Evolutionary conservation across 2,888 invertebrate species (phyloP).

Genomic region (Plebejus anna): DNA sequence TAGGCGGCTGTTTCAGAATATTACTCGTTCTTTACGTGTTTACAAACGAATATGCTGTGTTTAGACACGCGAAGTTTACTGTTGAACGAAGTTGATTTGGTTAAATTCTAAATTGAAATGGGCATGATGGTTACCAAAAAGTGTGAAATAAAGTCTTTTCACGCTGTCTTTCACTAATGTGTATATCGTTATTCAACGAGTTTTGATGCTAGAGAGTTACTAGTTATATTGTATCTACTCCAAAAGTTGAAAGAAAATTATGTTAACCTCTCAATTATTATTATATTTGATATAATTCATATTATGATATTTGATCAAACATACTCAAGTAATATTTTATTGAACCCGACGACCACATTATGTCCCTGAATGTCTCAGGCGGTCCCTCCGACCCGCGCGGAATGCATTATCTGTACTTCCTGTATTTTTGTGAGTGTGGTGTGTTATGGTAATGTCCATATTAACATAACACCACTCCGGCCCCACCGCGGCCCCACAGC

Average conservation of each 20-base stretch:
- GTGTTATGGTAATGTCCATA: neutral
- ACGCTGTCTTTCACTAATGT: no score
- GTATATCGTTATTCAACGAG: no score
- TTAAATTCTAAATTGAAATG: no score
- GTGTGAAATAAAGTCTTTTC: no score
- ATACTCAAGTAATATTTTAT: neutral
- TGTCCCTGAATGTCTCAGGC: neutral
- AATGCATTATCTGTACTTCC: constrained; percentile 5
- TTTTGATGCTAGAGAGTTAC: no score
- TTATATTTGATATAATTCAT: no score
- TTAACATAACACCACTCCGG: neutral
- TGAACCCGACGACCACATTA: neutral
- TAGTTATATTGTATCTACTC: no score
- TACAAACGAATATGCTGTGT: neutral
- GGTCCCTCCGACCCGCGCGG: neutral
- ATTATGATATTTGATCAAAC: no score
- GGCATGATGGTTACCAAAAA: no score
- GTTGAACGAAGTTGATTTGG: neutral
- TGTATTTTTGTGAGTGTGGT: constrained; percentile 1
- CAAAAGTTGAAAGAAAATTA: no score
- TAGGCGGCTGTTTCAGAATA: neutral
- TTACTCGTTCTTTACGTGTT: neutral
- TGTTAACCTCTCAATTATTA: no score
- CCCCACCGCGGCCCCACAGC: neutral
- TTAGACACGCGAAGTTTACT: neutral